Conservation (phyloP, 1,140 invertebrate species). For the Plutomurus gul region DNA sequence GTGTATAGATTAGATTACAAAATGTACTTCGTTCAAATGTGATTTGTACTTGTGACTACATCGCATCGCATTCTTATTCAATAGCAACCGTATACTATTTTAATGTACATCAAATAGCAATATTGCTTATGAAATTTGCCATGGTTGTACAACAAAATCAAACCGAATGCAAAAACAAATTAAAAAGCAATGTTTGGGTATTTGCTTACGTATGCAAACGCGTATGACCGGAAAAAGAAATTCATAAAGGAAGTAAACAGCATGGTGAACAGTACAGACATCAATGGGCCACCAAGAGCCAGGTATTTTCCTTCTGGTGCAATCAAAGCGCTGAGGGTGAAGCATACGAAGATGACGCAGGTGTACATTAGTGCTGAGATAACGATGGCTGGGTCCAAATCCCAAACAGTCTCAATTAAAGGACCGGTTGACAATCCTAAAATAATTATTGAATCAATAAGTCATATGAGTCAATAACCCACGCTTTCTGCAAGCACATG, state of each 20-base stretch:
- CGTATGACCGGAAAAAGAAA: constrained; percentile 79
- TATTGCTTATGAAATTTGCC: too few species aligned
- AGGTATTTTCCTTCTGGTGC: constrained; percentile 83
- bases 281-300: constrained; percentile 72
- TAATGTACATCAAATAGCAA: too few species aligned
- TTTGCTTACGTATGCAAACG: constrained; percentile 76
- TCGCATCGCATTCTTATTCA: too few species aligned
- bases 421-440: constrained; percentile 78
- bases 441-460: not conserved
- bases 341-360: constrained; percentile 84
- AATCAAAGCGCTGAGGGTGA: constrained; percentile 81
- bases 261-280: constrained; percentile 79
- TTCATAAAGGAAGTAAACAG: constrained; percentile 78
- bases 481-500: not conserved
- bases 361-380: constrained; percentile 85
- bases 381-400: constrained; percentile 82
- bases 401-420: constrained; percentile 73
- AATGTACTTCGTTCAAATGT: too few species aligned
- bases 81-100: too few species aligned
- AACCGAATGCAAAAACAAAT: too few species aligned
- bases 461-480: not conserved
- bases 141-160: too few species aligned
- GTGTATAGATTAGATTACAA: too few species aligned
- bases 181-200: too few species aligned
- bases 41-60: too few species aligned